Evolutionary conservation across 1,140 invertebrate genomes (phyloP), one percentile per base, ranked within the genome.

Genomic region (Melanaphis sacchari): DNA sequence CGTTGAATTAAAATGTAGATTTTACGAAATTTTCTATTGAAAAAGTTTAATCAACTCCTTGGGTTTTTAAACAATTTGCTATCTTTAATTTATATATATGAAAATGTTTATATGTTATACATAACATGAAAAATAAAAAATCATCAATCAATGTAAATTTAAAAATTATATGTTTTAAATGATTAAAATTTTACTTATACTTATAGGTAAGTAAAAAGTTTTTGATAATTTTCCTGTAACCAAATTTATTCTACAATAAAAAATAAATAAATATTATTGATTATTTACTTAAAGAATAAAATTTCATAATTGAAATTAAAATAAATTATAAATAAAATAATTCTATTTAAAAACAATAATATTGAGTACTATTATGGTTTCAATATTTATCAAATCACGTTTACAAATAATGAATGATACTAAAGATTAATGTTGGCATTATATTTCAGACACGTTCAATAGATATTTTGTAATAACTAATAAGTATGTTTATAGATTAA

Each of bases 371-470:
- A 49, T 88, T 87, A 89, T 89, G 22, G 24, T 49, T 36, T 8
- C 9, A 52, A 88, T 52, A 49, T 88, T 49, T 49, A 5, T 88
- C 52, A 49, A 88, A 88, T 88, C 87, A 52, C 46, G 87, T 88
- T 88, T 38, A 7, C 24, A 88, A 46, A 54, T 89, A 46, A 54
- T 89, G 22, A 52, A 89, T 38, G 87, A 89, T 54, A 89, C 24
- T 89, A 54, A 26, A 89, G 22, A 54, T 52, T 38, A 54, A 31
- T 89, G 11, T 54, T 40, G 36, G 54, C n/a, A 36, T 49, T 46
- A 89, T 4, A 88, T 88, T 36, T 89, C 26, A 40, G 21, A 24
- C n/a, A 54, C 36, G 36, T 89, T 54, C 22, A 89, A 26, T 52
- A 38, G 3, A 24, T 89, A 40, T 89, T 89, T 88, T 89, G 43